These are phyloP conservation scores for Scaptomyza pallida DNA, from an alignment of 1,140 invertebrate genomes.

Conservation along the genomic window DNA sequence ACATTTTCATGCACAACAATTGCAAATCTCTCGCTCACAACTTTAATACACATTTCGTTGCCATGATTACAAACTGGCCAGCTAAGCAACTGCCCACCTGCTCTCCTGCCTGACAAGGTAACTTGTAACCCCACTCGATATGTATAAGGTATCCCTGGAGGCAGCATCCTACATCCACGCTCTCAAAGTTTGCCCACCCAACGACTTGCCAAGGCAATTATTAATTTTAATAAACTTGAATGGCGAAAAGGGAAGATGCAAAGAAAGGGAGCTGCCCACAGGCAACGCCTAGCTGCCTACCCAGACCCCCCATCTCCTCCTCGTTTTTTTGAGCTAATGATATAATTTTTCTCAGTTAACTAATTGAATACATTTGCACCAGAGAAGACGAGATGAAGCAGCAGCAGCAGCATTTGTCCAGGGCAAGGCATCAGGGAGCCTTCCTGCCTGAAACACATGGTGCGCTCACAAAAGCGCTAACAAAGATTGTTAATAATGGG, in stretches of 20 bases:
- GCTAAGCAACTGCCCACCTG: neutral
- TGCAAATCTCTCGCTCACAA: neutral
- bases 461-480: slow-evolving; percentile 59
- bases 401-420: no score
- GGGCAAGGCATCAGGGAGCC: slow-evolving; percentile 5
- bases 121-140: slow-evolving; percentile 1
- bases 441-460: slow-evolving; percentile 57
- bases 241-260: neutral
- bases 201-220: slow-evolving; percentile 64
- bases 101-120: neutral
- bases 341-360: slow-evolving; percentile 83
- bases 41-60: neutral
- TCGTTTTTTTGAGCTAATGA: slow-evolving; percentile 68
- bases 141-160: slow-evolving; percentile 7
- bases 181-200: slow-evolving; percentile 27
- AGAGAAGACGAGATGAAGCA: slow-evolving; percentile 3
- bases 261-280: slow-evolving; percentile 18
- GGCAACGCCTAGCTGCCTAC: slow-evolving; percentile 6
- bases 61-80: slow-evolving; percentile 27
- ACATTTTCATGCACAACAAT: slow-evolving; percentile 5
- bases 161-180: slow-evolving; percentile 18
- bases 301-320: neutral
- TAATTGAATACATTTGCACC: slow-evolving; percentile 80
- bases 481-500: slow-evolving; percentile 83
- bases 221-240: slow-evolving; percentile 80